These are phyloP conservation scores for Astreopora myriophthalma DNA, from an alignment of 64 coral and sea anemone species.

Conservation along the genomic window DNA sequence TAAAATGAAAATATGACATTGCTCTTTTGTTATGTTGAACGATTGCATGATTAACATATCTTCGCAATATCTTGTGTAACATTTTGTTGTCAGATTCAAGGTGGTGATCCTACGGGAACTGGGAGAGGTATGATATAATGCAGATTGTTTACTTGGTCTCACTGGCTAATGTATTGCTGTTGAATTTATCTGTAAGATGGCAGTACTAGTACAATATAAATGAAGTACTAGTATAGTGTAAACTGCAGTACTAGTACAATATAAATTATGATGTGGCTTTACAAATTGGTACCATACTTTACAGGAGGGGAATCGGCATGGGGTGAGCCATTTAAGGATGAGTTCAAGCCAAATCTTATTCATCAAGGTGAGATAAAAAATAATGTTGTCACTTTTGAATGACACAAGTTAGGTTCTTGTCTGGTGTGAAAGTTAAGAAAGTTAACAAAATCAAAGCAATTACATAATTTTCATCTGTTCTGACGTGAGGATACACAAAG, in stretches of 20 bases:
- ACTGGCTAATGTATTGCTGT: not conserved
- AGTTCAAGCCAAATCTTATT: conserved; percentile 81
- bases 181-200: too few species aligned
- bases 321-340: conserved; percentile 77
- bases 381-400: not conserved
- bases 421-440: too few species aligned
- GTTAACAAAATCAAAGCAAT: too few species aligned
- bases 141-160: not conserved
- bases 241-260: not conserved
- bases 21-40: too few species aligned
- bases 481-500: too few species aligned
- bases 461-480: too few species aligned
- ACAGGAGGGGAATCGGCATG: conserved; percentile 84
- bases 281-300: not conserved
- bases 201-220: too few species aligned
- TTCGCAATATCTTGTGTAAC: not conserved
- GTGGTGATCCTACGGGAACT: conserved; percentile 86
- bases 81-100: conserved; percentile 67
- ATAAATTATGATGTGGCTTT: not conserved
- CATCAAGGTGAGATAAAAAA: conserved; percentile 67
- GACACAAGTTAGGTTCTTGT: too few species aligned
- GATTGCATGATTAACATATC: not conserved
- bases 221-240: not conserved
- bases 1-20: not conserved
- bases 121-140: conserved; percentile 37